These are phyloP conservation scores for Ficedula albicollis DNA, from an alignment of 2,797 vertebrate genomes.

Conservation along the genomic window DNA sequence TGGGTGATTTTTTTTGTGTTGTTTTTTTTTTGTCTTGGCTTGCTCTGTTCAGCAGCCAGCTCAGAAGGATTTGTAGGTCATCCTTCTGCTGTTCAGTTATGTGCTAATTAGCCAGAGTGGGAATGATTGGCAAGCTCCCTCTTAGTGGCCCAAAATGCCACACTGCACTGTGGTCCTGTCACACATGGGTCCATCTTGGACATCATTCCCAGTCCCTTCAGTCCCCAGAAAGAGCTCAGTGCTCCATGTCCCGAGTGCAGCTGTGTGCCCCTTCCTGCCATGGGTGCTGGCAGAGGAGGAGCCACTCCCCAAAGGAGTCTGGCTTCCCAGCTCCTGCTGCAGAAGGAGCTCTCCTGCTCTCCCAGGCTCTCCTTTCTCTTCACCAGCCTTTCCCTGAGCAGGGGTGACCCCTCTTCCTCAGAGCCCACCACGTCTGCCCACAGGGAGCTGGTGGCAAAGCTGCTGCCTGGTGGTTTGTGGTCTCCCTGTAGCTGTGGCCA, in stretches of 20 bases:
- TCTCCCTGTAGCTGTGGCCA: background rate
- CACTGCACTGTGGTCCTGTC: background rate
- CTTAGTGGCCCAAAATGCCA: background rate
- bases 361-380: background rate
- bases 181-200: rapidly evolving
- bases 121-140: background rate
- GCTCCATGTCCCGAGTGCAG: rapidly evolving
- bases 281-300: rapidly evolving
- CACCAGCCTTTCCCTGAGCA: background rate
- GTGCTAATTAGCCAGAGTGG: background rate
- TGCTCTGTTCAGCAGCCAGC: conserved; percentile 11
- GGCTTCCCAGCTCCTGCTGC: background rate
- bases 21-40: background rate
- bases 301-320: background rate
- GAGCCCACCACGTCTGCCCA: rapidly evolving
- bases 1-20: background rate
- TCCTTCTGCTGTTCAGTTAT: conserved; percentile 23
- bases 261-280: rapidly evolving
- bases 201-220: background rate
- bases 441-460: background rate
- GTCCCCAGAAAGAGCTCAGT: background rate
- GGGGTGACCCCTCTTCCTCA: background rate
- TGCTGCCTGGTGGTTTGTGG: background rate
- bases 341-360: no score
- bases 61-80: conserved; percentile 8